Conservation (phyloP, 2,888 invertebrate genomes). For the Prenolepis imparis region DNA sequence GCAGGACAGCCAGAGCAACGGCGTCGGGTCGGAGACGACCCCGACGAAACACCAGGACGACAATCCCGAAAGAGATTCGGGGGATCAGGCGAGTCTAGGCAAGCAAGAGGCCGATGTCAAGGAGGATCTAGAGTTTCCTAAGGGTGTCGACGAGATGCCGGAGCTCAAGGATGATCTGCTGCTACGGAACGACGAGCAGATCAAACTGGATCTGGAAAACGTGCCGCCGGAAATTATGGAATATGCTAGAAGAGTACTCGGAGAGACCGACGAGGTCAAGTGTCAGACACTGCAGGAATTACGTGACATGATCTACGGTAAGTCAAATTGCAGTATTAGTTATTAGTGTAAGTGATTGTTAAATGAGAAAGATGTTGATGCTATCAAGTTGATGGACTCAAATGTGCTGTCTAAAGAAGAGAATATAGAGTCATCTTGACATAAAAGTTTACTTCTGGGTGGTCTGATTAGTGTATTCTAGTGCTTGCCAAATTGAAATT, state of each 20-base stretch:
- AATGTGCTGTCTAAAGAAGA: neutral
- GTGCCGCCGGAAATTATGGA: constrained; percentile 90
- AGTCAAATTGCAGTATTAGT: constrained; percentile 54
- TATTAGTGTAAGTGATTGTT: too few relatives aligned
- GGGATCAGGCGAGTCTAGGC: neutral
- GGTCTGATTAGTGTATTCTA: neutral
- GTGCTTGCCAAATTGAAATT: neutral
- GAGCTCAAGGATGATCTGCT: constrained; percentile 58
- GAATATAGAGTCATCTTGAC: neutral
- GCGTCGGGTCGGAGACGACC: constrained; percentile 25
- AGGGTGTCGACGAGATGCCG: constrained; percentile 58
- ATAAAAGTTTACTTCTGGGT: neutral
- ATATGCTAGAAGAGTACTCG: constrained; percentile 90
- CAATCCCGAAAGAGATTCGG: neutral
- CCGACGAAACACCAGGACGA: neutral
- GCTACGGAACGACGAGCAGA: constrained; percentile 87
- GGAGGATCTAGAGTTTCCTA: constrained; percentile 49
- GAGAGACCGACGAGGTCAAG: constrained; percentile 91
- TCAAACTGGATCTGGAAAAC: constrained; percentile 89
- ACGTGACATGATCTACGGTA: constrained; percentile 92
- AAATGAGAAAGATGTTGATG: neutral
- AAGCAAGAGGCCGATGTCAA: constrained; percentile 25
- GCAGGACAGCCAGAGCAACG: constrained; percentile 63
- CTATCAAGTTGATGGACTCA: neutral
- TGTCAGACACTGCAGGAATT: constrained; percentile 91